Conservation (phyloP, 2,113 vertebrate genomes). For the Dicentrarchus labrax region DNA sequence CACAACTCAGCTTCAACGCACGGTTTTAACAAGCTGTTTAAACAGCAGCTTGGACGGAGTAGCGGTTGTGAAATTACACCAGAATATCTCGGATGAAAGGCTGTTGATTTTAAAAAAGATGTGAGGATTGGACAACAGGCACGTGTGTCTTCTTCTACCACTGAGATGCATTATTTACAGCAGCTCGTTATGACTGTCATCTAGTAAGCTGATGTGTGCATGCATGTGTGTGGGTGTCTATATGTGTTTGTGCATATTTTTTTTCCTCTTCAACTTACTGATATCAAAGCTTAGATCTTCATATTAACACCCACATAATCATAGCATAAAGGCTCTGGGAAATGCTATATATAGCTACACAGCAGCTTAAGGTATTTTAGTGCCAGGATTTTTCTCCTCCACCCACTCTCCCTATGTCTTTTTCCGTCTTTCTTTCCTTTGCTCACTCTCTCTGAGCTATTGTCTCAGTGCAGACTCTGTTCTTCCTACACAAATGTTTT, state of each 20-base stretch:
- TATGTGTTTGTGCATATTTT: conserved; percentile 41
- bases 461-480: conserved; percentile 41
- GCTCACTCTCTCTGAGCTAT: conserved; percentile 41
- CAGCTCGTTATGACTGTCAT: conserved; percentile 32
- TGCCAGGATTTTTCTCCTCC: conserved; percentile 60
- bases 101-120: conserved; percentile 24
- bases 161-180: conserved; percentile 40
- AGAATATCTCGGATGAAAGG: conserved; percentile 22
- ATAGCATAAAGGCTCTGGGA: conserved; percentile 58
- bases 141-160: conserved; percentile 7
- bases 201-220: conserved; percentile 14
- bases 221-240: conserved; percentile 44
- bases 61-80: conserved; percentile 13
- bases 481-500: conserved; percentile 39
- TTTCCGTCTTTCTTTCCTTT: conserved; percentile 47
- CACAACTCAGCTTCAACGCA: conserved; percentile 25
- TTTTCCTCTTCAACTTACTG: conserved; percentile 39
- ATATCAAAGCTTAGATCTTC: conserved; percentile 74
- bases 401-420: conserved; percentile 57
- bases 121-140: conserved; percentile 10
- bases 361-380: conserved; percentile 73
- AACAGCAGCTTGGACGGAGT: conserved; percentile 18
- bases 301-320: conserved; percentile 76
- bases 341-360: conserved; percentile 72
- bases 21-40: conserved; percentile 48